A percentile compares a stretch with the other conserved stretches of the same genome.
These are phyloP conservation scores for Apaloderma vittatum DNA, from an alignment of 2,113 vertebrate species.

Conservation along the genomic window DNA sequence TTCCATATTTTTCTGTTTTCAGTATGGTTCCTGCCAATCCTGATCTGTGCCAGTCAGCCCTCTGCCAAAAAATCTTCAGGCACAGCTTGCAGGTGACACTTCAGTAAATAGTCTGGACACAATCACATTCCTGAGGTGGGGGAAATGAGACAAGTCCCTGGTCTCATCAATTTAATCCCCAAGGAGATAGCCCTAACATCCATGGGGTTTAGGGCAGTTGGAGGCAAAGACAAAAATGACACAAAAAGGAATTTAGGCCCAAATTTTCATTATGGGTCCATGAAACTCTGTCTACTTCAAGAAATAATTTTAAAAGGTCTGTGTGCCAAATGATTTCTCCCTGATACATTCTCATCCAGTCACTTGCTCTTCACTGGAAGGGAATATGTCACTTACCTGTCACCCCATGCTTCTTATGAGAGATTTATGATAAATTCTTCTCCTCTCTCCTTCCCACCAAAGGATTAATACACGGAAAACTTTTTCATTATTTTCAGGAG, in stretches of 20 bases:
- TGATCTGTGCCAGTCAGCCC: background rate
- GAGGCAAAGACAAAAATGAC: background rate
- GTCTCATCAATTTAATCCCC: accelerated
- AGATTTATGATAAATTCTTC: background rate
- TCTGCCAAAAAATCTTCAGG: background rate
- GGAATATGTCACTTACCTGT: background rate
- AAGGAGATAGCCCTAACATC: background rate
- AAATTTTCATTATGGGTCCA: background rate
- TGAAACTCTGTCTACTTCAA: background rate
- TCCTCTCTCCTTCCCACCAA: background rate
- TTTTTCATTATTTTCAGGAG: background rate
- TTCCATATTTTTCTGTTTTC: background rate
- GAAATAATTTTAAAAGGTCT: background rate
- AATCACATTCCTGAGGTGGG: background rate
- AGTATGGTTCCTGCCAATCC: background rate
- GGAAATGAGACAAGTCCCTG: background rate
- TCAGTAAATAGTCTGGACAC: background rate
- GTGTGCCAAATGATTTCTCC: background rate
- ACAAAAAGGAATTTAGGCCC: background rate
- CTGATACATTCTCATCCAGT: background rate
- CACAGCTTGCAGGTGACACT: background rate
- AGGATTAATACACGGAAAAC: background rate
- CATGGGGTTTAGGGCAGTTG: background rate
- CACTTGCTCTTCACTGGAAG: background rate
- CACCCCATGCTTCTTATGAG: background rate